A percentile compares a stretch with the other conserved stretches of the same genome.
phyloP scores from a whole-genome alignment of 2,797 vertebrate genomes.

The Smutsia gigantea region DNA sequence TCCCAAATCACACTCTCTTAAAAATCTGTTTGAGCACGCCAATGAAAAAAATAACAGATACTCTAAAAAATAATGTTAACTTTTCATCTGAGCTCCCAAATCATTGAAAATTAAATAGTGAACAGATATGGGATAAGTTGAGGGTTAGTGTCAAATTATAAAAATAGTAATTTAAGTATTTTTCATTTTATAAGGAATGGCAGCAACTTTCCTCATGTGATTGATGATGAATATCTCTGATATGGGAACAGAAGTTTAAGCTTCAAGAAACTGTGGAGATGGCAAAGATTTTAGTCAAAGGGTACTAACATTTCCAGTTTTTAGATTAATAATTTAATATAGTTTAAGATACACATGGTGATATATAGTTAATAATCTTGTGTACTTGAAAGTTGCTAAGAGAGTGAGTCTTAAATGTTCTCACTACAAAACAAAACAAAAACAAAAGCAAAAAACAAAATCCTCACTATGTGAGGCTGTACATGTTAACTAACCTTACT shows the following conservation, averaged over 20 bases:
- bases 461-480: not conserved
- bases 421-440: not conserved
- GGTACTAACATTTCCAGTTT: not conserved
- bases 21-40: not conserved
- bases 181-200: slow-evolving; percentile 11
- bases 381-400: not conserved
- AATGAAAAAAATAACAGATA: not conserved
- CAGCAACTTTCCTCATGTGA: not conserved
- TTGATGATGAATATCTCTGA: not conserved
- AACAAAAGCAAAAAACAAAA: not conserved
- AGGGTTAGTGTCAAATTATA: not conserved
- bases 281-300: not conserved
- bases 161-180: not conserved
- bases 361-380: not conserved
- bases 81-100: not conserved
- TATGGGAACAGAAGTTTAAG: not conserved
- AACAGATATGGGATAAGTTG: not conserved
- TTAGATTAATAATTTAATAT: not conserved
- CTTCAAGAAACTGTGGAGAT: not conserved
- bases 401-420: not conserved
- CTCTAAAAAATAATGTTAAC: not conserved
- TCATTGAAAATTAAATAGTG: not conserved
- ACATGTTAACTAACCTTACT: not conserved
- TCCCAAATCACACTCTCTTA: not conserved
- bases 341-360: not conserved